Base-by-base conservation (phyloP, 2,797 vertebrate species). In the Epinephelus awoara region DNA sequence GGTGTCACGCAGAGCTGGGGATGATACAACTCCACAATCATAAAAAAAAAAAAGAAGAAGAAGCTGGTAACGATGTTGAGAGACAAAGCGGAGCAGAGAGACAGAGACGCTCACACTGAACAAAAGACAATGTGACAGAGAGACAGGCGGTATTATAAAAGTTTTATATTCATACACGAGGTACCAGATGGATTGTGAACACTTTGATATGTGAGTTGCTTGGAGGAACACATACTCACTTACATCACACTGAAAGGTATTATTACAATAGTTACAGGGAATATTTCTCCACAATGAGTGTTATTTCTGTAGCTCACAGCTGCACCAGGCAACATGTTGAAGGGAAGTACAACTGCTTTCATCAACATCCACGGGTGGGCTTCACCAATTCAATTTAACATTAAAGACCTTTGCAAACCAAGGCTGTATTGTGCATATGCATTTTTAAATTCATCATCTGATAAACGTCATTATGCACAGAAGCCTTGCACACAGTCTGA, bases 1-100 rank as follows among this genome's bases (percentile, higher is more conserved):
- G 68, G 58, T 76, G 59, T 70, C 67, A 66, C 13, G 6, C 70
- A 59, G 70, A 63, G 46, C 64, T 40, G 51, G 49, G 50, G 71
- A 72, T 54, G 67, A 80, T 12, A 81, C 59, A 62, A 72, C 55
- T 27, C 1, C 2, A 51, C 23, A 8, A 38, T 17, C 10, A 8
- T 55, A 38, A 70, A 46, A 46, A 44, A 27, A 19, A 46, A 50
- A 23, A 23, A 23, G 2, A 23, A 66, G 5, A 29, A 59, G 8
- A 55, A 0, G 6, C n/a, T 21, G 23, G 12, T 42, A 54, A 58
- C 46, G 27, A 69, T 6, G 2, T 51, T 1, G 7, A 52, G 68
- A 71, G 44, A 67, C 46, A 69, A 55, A 72, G 15, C 42, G 9
- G 2, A 49, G 0, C 40, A 42, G 51, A 63, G 40, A 73, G 29